A percentile compares a stretch with the other conserved stretches of the same genome.
These are phyloP conservation scores for Drosophila helvetica DNA, from an alignment of 2,888 invertebrate species.

Conservation along the genomic window DNA sequence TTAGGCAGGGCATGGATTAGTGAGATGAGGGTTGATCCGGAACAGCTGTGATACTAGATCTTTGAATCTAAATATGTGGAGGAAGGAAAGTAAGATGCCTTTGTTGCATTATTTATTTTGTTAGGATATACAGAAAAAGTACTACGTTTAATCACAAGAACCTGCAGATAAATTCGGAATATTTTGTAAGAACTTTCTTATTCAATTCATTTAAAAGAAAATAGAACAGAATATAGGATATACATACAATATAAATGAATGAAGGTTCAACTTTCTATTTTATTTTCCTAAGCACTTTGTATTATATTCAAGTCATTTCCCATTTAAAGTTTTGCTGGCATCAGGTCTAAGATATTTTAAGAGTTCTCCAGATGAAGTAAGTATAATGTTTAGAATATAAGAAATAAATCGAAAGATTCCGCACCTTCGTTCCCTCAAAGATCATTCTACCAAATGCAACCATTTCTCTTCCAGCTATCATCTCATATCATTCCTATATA, in stretches of 20 bases:
- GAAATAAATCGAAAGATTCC: neutral
- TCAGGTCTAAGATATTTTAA: too few species aligned
- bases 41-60: neutral
- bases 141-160: neutral
- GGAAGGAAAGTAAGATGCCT: neutral
- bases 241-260: too few species aligned
- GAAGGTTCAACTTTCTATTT: too few species aligned
- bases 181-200: too few species aligned
- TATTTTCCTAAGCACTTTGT: too few species aligned
- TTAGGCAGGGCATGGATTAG: slow-evolving; percentile 1
- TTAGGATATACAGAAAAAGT: too few species aligned
- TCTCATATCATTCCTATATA: neutral
- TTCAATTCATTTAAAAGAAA: too few species aligned
- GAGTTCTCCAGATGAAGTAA: too few species aligned
- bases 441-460: neutral
- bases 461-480: neutral
- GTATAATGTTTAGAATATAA: too few species aligned
- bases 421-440: neutral
- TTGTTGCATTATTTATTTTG: neutral
- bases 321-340: too few species aligned
- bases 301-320: too few species aligned
- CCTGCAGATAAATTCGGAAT: neutral
- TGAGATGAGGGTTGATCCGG: slow-evolving; percentile 11
- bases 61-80: neutral
- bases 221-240: too few species aligned